Percentiles rank a stretch among this genome's conserved stretches.
Evolutionary conservation across 2,888 invertebrate species (phyloP).

Genomic region (Scaptodrosophila latifasciaeformis): DNA sequence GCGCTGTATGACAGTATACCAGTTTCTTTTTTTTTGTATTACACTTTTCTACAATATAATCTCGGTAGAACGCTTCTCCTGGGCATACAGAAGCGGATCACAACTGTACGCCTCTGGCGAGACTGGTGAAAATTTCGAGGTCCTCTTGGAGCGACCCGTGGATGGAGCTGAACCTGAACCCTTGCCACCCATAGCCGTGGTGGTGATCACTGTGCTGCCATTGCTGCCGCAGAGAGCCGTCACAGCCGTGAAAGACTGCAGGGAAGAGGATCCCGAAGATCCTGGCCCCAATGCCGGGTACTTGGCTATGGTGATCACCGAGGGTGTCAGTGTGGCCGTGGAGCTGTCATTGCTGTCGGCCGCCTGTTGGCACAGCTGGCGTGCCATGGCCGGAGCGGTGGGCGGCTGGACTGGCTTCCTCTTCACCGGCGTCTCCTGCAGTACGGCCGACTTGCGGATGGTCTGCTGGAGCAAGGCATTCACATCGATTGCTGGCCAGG

Average conservation of each 20-base stretch:
- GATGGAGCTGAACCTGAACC: slow-evolving; percentile 30
- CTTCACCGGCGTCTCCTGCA: slow-evolving; percentile 65
- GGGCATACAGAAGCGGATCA: slow-evolving; percentile 68
- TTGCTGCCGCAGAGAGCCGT: slow-evolving; percentile 56
- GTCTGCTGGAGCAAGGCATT: slow-evolving; percentile 74
- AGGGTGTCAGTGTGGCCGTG: slow-evolving; percentile 70
- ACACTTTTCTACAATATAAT: slow-evolving; percentile 69
- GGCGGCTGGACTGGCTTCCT: slow-evolving; percentile 12
- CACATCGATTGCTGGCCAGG: slow-evolving; percentile 76
- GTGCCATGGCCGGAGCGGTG: slow-evolving; percentile 10
- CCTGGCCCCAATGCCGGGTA: slow-evolving; percentile 46
- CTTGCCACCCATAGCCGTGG: slow-evolving; percentile 35
- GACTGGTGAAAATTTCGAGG: slow-evolving; percentile 55
- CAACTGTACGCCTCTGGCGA: slow-evolving; percentile 61
- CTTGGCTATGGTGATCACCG: slow-evolving; percentile 67
- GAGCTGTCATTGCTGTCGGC: slow-evolving; percentile 72
- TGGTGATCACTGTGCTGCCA: slow-evolving; percentile 51
- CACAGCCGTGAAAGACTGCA: slow-evolving; percentile 45
- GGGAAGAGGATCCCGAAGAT: slow-evolving; percentile 21
- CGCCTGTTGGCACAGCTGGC: slow-evolving; percentile 18
- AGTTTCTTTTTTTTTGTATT: slow-evolving; percentile 9
- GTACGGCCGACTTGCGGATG: slow-evolving; percentile 70
- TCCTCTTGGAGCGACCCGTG: slow-evolving; percentile 44
- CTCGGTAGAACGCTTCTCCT: slow-evolving; percentile 70
- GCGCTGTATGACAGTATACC: slow-evolving; percentile 3